These are phyloP conservation scores for Drosophila nebulosa DNA, from an alignment of 1,140 invertebrate species.

Conservation along the genomic window DNA sequence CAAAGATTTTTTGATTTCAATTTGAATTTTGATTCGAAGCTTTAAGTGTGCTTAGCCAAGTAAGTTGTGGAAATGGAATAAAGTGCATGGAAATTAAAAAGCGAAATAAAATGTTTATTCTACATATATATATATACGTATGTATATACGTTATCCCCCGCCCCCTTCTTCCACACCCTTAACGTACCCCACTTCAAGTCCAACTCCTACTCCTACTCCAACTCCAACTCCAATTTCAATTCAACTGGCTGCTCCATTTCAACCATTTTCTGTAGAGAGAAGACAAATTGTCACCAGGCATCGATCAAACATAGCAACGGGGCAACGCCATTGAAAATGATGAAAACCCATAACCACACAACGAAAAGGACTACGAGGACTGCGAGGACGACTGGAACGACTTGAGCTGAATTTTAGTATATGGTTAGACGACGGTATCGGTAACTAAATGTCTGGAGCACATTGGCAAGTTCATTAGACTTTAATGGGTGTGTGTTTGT, in stretches of 20 bases:
- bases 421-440: background rate
- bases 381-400: background rate
- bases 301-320: slow-evolving; percentile 61
- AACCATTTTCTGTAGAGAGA: background rate
- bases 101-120: slow-evolving; percentile 19
- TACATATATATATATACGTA: slow-evolving; percentile 4
- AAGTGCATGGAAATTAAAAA: slow-evolving; percentile 66
- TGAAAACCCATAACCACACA: slow-evolving; percentile 53
- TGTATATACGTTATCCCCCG: no score
- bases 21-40: slow-evolving; percentile 48
- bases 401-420: background rate
- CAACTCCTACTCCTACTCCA: no score
- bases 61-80: slow-evolving; percentile 66
- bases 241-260: background rate
- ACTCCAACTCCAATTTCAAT: background rate
- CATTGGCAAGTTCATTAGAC: slow-evolving; percentile 72
- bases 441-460: slow-evolving; percentile 31
- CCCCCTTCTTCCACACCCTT: background rate
- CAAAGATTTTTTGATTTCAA: slow-evolving; percentile 38
- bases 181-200: background rate
- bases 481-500: slow-evolving; percentile 43
- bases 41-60: slow-evolving; percentile 73
- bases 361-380: slow-evolving; percentile 14
- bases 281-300: slow-evolving; percentile 70
- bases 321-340: slow-evolving; percentile 63